These are phyloP conservation scores for Sphenodon punctatus DNA, from an alignment of 2,797 vertebrate genomes.

Conservation along the genomic window DNA sequence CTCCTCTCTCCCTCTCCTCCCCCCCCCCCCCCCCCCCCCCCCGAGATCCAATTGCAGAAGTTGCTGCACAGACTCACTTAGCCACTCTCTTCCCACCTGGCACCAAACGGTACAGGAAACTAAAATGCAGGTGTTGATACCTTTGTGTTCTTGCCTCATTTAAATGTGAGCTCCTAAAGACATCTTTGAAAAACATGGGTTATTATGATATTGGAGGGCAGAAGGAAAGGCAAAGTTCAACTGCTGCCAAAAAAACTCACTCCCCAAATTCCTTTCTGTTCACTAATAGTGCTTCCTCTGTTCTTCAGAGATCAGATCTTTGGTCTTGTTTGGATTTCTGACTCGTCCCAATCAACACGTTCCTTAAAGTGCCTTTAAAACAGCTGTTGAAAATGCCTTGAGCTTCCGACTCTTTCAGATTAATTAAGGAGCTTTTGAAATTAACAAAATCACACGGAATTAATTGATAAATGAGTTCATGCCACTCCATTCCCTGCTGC, in stretches of 20 bases:
- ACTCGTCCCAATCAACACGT: background rate
- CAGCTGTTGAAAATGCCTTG: background rate
- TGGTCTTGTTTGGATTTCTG: background rate
- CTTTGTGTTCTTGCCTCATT: background rate
- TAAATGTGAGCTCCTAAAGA: background rate
- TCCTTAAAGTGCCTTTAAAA: background rate
- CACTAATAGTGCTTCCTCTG: background rate
- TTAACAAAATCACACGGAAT: background rate
- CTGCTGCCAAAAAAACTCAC: accelerated
- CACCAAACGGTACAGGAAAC: background rate
- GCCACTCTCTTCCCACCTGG: slow-evolving; percentile 16
- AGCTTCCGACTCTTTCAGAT: background rate
- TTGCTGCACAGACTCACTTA: background rate
- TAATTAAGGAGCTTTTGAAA: slow-evolving; percentile 7
- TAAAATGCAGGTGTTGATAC: background rate
- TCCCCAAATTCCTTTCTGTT: background rate
- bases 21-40: background rate
- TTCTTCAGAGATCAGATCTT: background rate
- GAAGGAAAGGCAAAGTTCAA: slow-evolving; percentile 11
- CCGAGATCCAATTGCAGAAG: slow-evolving; percentile 28
- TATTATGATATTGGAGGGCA: background rate
- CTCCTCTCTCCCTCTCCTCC: slow-evolving; percentile 1
- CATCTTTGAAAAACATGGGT: background rate
- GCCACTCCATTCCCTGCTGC: background rate
- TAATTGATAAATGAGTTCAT: background rate